Evolutionary conservation across 2,113 vertebrate genomes (phyloP), one percentile per base, ranked within the genome.

Genomic region (Meleagris gallopavo): DNA sequence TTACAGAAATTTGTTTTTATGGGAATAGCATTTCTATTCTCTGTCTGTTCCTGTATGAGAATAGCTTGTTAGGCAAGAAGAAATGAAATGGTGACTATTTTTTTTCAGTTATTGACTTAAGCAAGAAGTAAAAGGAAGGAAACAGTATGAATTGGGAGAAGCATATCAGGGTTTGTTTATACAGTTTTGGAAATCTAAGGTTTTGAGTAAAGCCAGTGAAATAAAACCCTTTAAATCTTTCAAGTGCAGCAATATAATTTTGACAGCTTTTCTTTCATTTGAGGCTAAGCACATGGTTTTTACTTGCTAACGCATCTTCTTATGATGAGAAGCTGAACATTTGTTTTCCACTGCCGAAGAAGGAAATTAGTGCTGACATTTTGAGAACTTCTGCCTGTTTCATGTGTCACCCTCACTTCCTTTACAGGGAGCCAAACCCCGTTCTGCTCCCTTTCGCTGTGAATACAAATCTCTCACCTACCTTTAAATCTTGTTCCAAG

Each of bases 401-500:
- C 72, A 58, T 40, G 34, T 52, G 87, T 64, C 76, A 86, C 52
- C 46, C 76, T 89, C 57, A 45, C 76, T 83, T 69, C 55, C 46
- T 71, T 1, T 62, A 90, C 66, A 89, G 54, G 57, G 36, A 82
- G 30, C 69, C 72, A 83, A 72, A 85, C 62, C 86, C 50, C 22
- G 0, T 16, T 11, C 69, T 71, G 48, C 71, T 52, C 13, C 46
- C 75, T 88, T 70, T 73, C 0, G 0, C 67, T 46, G 8, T n/a
- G 64, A 64, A 64, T 45, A 77, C 4, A 25, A 79, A n/a, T 45
- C n/a, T 64, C 73, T 90, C 85, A 54, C 97, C 54, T 40, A 99
- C 99, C 99, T 99, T 99, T 86, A 99, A 97, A 97, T 99, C 99
- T 96, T 99, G 99, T 96, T 99, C 99, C 97, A 99, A 96, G 90